These are phyloP conservation scores for Dermatemys mawii DNA, from an alignment of 2,113 vertebrate genomes.

Conservation along the genomic window DNA sequence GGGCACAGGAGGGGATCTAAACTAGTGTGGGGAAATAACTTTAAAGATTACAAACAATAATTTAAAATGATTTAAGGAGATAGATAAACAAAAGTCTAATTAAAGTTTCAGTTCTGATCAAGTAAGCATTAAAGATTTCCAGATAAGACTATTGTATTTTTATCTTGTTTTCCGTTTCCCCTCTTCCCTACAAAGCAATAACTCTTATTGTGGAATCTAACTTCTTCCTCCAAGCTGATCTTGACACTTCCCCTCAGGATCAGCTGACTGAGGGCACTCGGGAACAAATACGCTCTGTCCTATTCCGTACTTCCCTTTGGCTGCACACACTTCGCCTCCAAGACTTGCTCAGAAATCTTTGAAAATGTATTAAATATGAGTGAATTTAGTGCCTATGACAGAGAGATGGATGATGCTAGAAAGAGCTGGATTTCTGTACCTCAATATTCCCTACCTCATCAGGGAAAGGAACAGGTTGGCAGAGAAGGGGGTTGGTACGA, in stretches of 20 bases:
- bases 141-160: not conserved
- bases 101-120: not conserved
- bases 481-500: not conserved
- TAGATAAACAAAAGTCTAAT: not conserved
- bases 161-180: not conserved
- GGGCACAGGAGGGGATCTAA: not conserved
- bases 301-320: not conserved
- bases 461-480: not conserved
- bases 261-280: not conserved
- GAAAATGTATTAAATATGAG: not conserved
- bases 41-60: not conserved
- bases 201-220: not conserved
- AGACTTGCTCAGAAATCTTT: constrained; percentile 8
- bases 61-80: not conserved
- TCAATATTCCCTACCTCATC: not conserved
- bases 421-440: not conserved
- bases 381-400: not conserved
- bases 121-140: constrained; percentile 6
- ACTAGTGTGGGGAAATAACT: not conserved
- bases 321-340: not conserved
- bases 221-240: constrained; percentile 22
- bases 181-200: not conserved
- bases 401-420: not conserved
- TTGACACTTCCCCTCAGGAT: constrained; percentile 11
- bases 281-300: not conserved